Evolutionary conservation across 2,113 vertebrate genomes (phyloP).

Genomic region (Ovibos moschatus): DNA sequence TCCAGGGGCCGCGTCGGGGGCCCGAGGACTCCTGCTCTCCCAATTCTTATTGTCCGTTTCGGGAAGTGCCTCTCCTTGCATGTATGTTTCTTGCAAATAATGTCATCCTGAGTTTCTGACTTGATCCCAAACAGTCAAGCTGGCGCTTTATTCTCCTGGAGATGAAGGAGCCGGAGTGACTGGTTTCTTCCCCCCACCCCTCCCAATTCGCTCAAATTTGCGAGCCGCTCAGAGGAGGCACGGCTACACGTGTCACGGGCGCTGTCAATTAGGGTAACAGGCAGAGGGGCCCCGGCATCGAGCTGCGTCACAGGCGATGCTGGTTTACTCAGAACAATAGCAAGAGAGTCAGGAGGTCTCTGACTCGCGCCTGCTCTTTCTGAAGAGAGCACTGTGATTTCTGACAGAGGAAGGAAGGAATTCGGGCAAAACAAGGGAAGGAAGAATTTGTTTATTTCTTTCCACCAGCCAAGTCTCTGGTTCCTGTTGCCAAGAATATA

Average conservation of each 20-base stretch:
- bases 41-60: neutral
- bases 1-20: neutral
- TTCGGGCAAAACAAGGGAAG: slow-evolving; percentile 79
- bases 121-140: neutral
- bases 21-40: neutral
- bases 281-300: neutral
- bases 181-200: neutral
- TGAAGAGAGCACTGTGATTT: slow-evolving; percentile 76
- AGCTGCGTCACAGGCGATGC: slow-evolving; percentile 31
- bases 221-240: slow-evolving; percentile 12
- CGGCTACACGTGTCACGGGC: neutral
- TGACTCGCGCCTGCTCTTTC: slow-evolving; percentile 63
- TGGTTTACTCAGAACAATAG: slow-evolving; percentile 27
- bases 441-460: slow-evolving; percentile 72
- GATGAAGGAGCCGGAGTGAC: neutral
- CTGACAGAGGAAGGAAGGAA: slow-evolving; percentile 81
- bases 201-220: slow-evolving; percentile 32
- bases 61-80: neutral
- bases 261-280: slow-evolving; percentile 37
- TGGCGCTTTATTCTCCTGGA: neutral
- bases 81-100: neutral
- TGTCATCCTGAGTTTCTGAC: slow-evolving; percentile 22
- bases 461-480: slow-evolving; percentile 49
- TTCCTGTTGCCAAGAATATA: slow-evolving; percentile 62
- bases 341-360: slow-evolving; percentile 45